Evolutionary conservation across 2,797 vertebrate species (phyloP).

Genomic region (Anguilla obscura): DNA sequence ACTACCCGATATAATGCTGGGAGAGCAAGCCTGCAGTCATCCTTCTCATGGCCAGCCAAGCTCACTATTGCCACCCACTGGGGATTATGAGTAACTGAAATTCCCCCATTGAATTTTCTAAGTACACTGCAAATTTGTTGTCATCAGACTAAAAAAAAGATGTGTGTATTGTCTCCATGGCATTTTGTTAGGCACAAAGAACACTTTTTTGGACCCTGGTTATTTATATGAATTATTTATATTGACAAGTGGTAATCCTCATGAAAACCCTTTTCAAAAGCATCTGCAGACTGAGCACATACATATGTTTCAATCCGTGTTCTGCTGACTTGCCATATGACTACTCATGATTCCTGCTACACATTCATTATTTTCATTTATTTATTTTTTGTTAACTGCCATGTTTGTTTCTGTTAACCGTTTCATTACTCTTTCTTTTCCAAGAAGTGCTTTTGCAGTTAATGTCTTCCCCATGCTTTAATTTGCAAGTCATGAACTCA

Average conservation of each 20-base stretch:
- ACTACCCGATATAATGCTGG: not conserved
- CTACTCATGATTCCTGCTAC: too few relatives aligned
- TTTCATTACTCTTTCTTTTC: not conserved
- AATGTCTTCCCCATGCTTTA: not conserved
- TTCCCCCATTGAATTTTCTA: not conserved
- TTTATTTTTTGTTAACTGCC: too few relatives aligned
- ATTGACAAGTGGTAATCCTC: not conserved
- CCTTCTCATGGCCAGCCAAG: not conserved
- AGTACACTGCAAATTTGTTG: not conserved
- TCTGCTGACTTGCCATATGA: too few relatives aligned
- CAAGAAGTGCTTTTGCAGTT: not conserved
- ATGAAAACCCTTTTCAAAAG: not conserved
- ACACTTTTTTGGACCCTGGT: too few relatives aligned
- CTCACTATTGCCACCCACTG: not conserved
- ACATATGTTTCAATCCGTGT: not conserved
- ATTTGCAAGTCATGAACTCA: not conserved
- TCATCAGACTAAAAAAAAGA: too few relatives aligned
- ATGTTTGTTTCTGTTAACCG: not conserved
- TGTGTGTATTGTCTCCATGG: too few relatives aligned
- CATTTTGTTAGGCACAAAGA: too few relatives aligned
- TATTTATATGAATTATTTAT: not conserved
- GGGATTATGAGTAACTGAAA: not conserved
- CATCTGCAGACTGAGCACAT: not conserved
- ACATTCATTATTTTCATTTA: too few relatives aligned
- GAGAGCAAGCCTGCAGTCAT: not conserved